Conservation (phyloP, 2,797 vertebrate species). For the Coracias cyanogaster region DNA sequence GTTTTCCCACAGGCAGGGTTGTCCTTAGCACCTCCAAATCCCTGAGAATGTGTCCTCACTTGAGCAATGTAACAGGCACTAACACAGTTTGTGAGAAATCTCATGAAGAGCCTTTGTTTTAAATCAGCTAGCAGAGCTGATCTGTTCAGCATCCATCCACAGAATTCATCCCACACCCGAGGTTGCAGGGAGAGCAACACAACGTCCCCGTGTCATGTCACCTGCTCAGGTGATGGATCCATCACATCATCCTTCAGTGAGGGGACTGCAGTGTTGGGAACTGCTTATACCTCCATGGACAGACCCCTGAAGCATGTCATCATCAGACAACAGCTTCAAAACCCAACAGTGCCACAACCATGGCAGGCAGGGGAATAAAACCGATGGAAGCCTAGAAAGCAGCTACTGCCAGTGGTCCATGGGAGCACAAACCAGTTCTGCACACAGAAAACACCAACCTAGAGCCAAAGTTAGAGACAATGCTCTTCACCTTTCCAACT, state of each 20-base stretch:
- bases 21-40: neutral
- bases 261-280: rapidly evolving
- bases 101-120: neutral
- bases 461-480: neutral
- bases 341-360: neutral
- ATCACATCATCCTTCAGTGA: rapidly evolving
- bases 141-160: neutral
- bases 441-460: rapidly evolving
- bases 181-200: neutral
- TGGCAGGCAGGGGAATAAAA: neutral
- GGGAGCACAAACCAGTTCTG: rapidly evolving
- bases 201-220: rapidly evolving
- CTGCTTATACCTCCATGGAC: rapidly evolving
- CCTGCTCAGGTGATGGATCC: neutral
- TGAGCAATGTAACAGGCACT: neutral
- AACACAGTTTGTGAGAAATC: rapidly evolving
- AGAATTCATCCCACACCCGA: rapidly evolving
- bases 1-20: neutral
- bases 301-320: rapidly evolving
- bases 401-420: rapidly evolving
- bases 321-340: neutral
- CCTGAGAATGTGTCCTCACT: neutral
- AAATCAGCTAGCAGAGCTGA: neutral
- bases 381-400: neutral
- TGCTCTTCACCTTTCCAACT: rapidly evolving